phyloP scores from a whole-genome alignment of 2,888 invertebrate genomes.

The Orthosia incerta region DNA sequence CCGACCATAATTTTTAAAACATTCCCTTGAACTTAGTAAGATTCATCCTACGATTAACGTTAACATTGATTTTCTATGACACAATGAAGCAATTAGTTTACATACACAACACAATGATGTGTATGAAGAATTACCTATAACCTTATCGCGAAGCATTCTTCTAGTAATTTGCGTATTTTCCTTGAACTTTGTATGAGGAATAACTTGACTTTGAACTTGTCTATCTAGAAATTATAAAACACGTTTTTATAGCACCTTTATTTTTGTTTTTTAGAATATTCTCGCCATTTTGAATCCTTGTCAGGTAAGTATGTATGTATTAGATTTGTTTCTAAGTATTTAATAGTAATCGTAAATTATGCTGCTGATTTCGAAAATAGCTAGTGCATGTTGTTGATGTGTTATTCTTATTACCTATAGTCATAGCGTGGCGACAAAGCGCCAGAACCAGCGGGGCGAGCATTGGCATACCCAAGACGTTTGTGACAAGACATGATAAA shows the following conservation, averaged over 20 bases:
- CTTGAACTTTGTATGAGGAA: conserved; percentile 28
- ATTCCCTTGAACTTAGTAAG: conserved; percentile 4
- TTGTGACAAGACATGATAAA: no score
- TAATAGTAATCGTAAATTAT: no score
- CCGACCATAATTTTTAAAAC: background rate
- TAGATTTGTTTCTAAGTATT: no score
- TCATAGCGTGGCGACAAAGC: no score
- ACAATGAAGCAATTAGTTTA: conserved; percentile 23
- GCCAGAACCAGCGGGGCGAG: no score
- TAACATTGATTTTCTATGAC: conserved; percentile 16
- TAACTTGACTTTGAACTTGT: conserved; percentile 11
- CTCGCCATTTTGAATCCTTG: background rate
- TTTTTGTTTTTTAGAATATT: background rate
- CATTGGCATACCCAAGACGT: no score
- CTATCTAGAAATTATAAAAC: background rate
- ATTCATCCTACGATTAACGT: background rate
- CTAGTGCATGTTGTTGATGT: no score
- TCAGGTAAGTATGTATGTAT: background rate
- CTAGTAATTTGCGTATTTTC: conserved; percentile 40
- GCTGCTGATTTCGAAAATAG: no score
- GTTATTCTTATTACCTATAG: no score
- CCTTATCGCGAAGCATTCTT: conserved; percentile 20
- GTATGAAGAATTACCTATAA: no score
- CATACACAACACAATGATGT: conserved; percentile 6
- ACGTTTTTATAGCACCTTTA: background rate